phyloP scores from a whole-genome alignment of 2,888 invertebrate genomes.

The Lepidonotus clava region DNA sequence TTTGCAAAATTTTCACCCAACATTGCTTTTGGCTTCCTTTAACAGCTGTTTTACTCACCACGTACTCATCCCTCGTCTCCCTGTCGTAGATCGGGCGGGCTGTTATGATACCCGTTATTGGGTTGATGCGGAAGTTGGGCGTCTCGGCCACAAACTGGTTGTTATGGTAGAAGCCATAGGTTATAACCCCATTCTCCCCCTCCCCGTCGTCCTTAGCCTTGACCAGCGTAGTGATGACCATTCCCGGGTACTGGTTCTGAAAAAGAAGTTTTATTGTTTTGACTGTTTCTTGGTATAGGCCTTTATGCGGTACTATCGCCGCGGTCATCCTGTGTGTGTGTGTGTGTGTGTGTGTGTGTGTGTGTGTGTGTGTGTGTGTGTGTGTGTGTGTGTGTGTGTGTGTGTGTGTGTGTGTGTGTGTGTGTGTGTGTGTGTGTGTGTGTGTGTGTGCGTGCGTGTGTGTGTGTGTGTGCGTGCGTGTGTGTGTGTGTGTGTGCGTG shows the following conservation, averaged over 20 bases:
- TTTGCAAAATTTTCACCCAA: too few relatives aligned
- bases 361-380: background rate
- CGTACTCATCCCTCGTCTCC: slow-evolving; percentile 70
- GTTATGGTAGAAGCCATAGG: slow-evolving; percentile 88
- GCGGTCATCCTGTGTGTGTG: too few relatives aligned
- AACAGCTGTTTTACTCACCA: too few relatives aligned
- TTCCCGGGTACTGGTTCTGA: slow-evolving; percentile 75
- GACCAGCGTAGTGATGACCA: slow-evolving; percentile 85
- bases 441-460: background rate
- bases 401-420: background rate
- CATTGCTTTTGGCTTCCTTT: too few relatives aligned
- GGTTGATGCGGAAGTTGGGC: slow-evolving; percentile 89
- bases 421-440: background rate
- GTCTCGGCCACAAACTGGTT: slow-evolving; percentile 89
- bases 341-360: background rate
- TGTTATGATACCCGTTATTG: slow-evolving; percentile 89
- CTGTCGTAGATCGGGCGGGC: slow-evolving; percentile 88
- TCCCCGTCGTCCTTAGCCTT: slow-evolving; percentile 90
- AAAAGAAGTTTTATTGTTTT: slow-evolving; percentile 1
- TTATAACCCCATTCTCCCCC: slow-evolving; percentile 88
- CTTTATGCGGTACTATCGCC: too few relatives aligned
- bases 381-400: background rate
- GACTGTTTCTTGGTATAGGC: background rate
- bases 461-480: background rate
- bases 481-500: background rate